Evolutionary conservation across 2,797 vertebrate genomes (phyloP).

Genomic region (Typhlichthys eigenmanni): DNA sequence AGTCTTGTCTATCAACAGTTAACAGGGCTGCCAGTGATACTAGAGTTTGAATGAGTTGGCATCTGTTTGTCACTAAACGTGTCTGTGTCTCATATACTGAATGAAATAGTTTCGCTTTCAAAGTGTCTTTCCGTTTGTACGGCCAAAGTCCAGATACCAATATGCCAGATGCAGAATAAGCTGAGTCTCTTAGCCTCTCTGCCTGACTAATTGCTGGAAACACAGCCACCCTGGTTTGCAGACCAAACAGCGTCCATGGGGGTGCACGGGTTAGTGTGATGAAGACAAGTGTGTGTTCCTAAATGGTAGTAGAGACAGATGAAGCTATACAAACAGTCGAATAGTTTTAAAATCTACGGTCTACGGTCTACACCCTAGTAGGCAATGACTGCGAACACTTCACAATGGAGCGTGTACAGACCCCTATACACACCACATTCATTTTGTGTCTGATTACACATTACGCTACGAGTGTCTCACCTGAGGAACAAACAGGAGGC

Average conservation of each 20-base stretch:
- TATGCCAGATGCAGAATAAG: background rate
- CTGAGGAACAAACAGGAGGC: conserved; percentile 94
- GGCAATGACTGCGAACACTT: background rate
- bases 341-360: too few species aligned
- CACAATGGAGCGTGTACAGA: background rate
- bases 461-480: conserved; percentile 59
- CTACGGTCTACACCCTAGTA: too few species aligned
- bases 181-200: too few species aligned
- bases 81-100: conserved; percentile 5
- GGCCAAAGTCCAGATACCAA: background rate
- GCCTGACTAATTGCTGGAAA: too few species aligned
- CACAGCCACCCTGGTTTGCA: too few species aligned
- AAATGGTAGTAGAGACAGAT: too few species aligned
- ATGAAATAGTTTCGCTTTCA: conserved; percentile 6
- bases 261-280: too few species aligned
- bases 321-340: too few species aligned
- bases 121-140: background rate
- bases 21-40: conserved; percentile 9
- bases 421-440: background rate
- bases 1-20: conserved; percentile 11
- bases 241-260: too few species aligned
- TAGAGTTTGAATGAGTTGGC: conserved; percentile 1
- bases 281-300: too few species aligned
- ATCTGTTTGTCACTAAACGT: background rate
- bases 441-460: background rate